Base-by-base conservation (phyloP, 2,113 vertebrate species). In the Syngnathoides biaculeatus region DNA sequence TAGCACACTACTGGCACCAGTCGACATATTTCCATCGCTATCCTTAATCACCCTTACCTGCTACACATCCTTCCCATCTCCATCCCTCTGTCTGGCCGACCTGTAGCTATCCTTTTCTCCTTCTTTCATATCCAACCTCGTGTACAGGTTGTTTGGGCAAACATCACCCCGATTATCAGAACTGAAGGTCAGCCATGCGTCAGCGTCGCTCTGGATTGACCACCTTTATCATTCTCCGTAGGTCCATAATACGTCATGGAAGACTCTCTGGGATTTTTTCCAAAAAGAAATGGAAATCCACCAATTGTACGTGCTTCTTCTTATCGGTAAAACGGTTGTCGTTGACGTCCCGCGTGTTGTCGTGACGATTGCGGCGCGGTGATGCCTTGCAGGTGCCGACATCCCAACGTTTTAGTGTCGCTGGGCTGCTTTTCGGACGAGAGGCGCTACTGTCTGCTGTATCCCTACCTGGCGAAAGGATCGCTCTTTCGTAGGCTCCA, bases 221-320 rank as follows among this genome's bases (percentile, higher is more conserved):
- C 30, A 5, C 68, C 9, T 14, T 39, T 17, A 3, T 72, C 20
- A 2, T 59, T 30, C 17, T 64, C 48, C 50, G 10, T 80, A 91
- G 90, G 72, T 30, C 13, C 79, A 74, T 13, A 70, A 72, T 9
- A 42, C 14, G 2, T 77, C 79, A 20, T 89, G 89, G 83, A 91
- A 84, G 73, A 84, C 86, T 71, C 74, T 87, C 26, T 93, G 91
- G 89, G 90, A 92, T 68, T 66, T 58, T 47, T 93, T 92, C 86
- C 86, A 87, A 66, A 92, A 86, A 77, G 90, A 93, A 79, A 84
- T 83, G 63, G 88, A 93, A 88, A 81, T 90, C 76, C 89, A 93
- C 68, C 78, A 90, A 40, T 75, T 92, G 92, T 91, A 87, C 85
- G 91, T 84, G 77, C 61, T 13, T 10, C 1, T 13, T 17, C 11